phyloP scores from a whole-genome alignment of 2,113 vertebrate species.

The Xiphorhynchus elegans region DNA sequence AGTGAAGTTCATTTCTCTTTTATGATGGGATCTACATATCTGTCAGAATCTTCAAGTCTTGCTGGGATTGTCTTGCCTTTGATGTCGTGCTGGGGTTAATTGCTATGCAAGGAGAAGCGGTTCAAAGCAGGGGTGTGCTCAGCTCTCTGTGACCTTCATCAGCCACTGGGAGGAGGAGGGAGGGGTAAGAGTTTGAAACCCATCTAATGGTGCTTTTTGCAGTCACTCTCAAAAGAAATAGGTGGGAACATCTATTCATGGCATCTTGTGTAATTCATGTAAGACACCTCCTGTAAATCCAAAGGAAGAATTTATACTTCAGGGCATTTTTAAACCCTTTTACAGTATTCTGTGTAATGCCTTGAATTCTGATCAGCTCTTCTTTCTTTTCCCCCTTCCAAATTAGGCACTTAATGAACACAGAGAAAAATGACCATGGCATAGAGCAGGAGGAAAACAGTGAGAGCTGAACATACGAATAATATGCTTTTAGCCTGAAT shows the following conservation, averaged over 20 bases:
- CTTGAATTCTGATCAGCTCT: background rate
- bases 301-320: background rate
- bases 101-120: slow-evolving; percentile 20
- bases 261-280: background rate
- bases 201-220: background rate
- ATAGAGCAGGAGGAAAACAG: background rate
- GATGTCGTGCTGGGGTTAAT: slow-evolving; percentile 35
- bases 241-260: background rate
- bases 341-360: background rate
- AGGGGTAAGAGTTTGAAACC: background rate
- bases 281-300: background rate
- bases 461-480: background rate
- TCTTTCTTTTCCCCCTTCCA: background rate
- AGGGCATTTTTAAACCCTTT: background rate
- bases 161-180: background rate
- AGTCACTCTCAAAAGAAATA: background rate
- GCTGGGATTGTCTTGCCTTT: slow-evolving; percentile 22
- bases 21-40: slow-evolving; percentile 37
- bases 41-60: slow-evolving; percentile 38
- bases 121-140: background rate
- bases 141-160: background rate
- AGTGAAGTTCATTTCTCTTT: slow-evolving; percentile 5
- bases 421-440: background rate
- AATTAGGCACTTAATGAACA: background rate
- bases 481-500: background rate